Evolutionary conservation across 2,888 invertebrate species (phyloP).

Genomic region (Acanthosoma haemorrhoidale): DNA sequence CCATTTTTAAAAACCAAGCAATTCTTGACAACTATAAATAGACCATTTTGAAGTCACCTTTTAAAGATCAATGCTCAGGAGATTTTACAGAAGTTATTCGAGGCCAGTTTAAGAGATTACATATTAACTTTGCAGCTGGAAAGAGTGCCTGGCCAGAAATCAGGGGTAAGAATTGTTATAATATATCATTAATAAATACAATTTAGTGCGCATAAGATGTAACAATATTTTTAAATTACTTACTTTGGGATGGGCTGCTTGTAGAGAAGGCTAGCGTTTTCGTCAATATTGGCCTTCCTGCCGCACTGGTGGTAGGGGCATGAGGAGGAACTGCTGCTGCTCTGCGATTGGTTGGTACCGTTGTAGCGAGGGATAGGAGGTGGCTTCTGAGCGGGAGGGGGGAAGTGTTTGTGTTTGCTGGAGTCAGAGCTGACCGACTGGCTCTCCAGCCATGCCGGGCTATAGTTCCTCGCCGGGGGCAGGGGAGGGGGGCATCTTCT

Average conservation of each 20-base stretch:
- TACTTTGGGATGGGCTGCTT: conserved; percentile 38
- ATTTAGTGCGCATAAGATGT: neutral
- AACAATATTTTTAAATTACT: conserved; percentile 1
- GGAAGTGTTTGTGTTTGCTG: conserved; percentile 40
- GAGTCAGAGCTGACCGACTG: conserved; percentile 34
- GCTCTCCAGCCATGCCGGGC: conserved; percentile 34
- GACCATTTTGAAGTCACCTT: no score
- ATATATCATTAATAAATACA: neutral
- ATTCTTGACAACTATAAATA: no score
- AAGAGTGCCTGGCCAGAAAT: no score
- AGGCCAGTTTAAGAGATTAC: no score
- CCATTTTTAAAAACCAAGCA: no score
- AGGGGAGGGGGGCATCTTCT: conserved; percentile 36
- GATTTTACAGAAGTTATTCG: no score
- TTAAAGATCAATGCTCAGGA: no score
- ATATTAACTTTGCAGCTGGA: no score
- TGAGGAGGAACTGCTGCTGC: conserved; percentile 34
- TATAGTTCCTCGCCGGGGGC: conserved; percentile 36
- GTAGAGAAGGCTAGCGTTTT: conserved; percentile 39
- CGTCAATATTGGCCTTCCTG: conserved; percentile 35
- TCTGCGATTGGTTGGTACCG: conserved; percentile 28
- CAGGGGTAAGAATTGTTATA: no score
- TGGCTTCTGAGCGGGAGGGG: conserved; percentile 43
- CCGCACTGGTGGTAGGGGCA: conserved; percentile 38
- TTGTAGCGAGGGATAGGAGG: conserved; percentile 40